Conservation (phyloP, 92 coral and sea anemone genomes). For the Siderastrea radians region DNA sequence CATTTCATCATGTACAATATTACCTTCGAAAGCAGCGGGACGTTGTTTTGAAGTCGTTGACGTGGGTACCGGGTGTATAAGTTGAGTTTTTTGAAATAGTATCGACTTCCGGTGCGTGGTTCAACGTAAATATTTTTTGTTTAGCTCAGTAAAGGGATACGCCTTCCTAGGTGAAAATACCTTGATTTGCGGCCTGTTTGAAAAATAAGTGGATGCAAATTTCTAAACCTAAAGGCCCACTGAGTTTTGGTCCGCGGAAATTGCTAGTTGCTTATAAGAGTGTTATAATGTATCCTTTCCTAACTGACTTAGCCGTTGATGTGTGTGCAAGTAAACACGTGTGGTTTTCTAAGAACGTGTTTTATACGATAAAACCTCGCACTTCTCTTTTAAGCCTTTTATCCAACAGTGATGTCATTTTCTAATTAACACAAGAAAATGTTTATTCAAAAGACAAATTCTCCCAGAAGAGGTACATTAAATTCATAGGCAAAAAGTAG, state of each 20-base stretch:
- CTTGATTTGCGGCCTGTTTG: constrained; percentile 25
- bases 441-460: not conserved
- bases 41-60: not conserved
- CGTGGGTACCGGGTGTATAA: not conserved
- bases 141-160: not conserved
- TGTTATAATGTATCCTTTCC: not conserved
- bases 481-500: no score
- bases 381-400: not conserved
- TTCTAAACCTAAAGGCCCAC: not conserved
- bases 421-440: not conserved
- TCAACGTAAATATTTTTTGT: constrained; percentile 21
- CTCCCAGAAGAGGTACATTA: no score
- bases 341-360: constrained; percentile 11
- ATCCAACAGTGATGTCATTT: not conserved
- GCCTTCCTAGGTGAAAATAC: not conserved
- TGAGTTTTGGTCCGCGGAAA: not conserved
- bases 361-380: not conserved
- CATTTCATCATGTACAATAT: constrained; percentile 25
- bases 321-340: not conserved
- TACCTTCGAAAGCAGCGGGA: not conserved
- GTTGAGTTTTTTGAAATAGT: not conserved
- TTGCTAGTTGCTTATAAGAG: not conserved
- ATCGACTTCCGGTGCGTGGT: not conserved
- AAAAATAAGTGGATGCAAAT: constrained; percentile 14
- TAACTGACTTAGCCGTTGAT: not conserved